Conservation (phyloP, 2,113 vertebrate species). For the Brachirus orientalis region DNA sequence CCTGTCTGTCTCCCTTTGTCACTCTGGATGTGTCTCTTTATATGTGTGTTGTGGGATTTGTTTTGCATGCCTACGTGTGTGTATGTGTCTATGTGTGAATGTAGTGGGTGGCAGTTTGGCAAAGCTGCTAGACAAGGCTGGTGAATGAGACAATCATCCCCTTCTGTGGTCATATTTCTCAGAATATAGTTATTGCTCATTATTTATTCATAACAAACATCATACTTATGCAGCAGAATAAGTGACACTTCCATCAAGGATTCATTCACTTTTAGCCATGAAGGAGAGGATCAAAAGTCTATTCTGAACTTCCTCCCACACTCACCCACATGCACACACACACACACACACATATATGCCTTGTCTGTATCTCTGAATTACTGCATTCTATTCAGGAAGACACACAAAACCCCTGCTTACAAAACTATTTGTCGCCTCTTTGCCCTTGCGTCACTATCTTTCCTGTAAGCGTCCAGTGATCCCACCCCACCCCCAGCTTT, state of each 20-base stretch:
- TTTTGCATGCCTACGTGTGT: conserved; percentile 29
- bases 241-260: conserved; percentile 24
- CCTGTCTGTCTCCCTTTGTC: conserved; percentile 66
- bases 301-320: conserved; percentile 48
- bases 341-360: conserved; percentile 28
- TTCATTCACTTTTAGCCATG: conserved; percentile 56
- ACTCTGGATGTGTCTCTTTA: conserved; percentile 56
- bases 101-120: conserved; percentile 72
- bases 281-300: conserved; percentile 27
- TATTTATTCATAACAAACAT: conserved; percentile 72
- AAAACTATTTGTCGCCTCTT: conserved; percentile 73
- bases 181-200: conserved; percentile 67
- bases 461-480: conserved; percentile 48
- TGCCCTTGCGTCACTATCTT: conserved; percentile 62
- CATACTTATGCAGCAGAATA: conserved; percentile 48
- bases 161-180: conserved; percentile 50
- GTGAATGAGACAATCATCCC: conserved; percentile 69
- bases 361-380: conserved; percentile 32
- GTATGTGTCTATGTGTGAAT: conserved; percentile 43
- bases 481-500: conserved; percentile 8
- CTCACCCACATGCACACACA: conserved; percentile 15
- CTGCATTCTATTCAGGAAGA: conserved; percentile 45
- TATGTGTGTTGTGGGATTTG: conserved; percentile 46
- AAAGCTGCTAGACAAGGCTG: conserved; percentile 62
- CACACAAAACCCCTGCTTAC: conserved; percentile 46